Percentiles rank a stretch among this genome's conserved stretches.
These are phyloP conservation scores for Peromyscus nudipes DNA, from an alignment of 2,797 vertebrate species.

Conservation along the genomic window DNA sequence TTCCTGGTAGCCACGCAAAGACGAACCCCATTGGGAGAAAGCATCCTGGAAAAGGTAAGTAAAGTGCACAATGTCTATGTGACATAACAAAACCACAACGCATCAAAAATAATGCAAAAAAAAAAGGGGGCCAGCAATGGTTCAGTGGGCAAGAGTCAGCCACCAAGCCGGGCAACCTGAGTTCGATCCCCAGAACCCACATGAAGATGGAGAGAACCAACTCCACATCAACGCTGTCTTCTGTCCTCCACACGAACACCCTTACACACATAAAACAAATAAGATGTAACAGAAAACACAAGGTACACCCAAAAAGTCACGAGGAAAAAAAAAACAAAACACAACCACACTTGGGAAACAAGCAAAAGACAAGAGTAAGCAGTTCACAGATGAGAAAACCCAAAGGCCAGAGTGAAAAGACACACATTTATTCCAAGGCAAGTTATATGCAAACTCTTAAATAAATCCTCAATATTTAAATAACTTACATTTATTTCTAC, in stretches of 20 bases:
- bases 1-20: neutral
- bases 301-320: neutral
- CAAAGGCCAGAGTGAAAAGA: neutral
- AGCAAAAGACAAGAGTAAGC: neutral
- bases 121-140: neutral
- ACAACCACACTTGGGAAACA: neutral
- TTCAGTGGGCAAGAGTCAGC: neutral
- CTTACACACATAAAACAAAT: neutral
- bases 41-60: neutral
- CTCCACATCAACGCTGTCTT: neutral
- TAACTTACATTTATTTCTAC: neutral
- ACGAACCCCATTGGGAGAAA: neutral
- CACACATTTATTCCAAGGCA: neutral
- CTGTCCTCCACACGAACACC: neutral
- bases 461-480: neutral
- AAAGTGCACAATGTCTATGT: neutral
- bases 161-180: neutral
- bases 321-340: neutral
- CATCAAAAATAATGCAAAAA: conserved; percentile 18
- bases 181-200: neutral
- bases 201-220: neutral
- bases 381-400: neutral
- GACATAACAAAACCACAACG: neutral
- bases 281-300: neutral
- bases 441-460: neutral